These are phyloP conservation scores for Latrodectus elegans DNA, from an alignment of 2,888 invertebrate species.

Conservation along the genomic window DNA sequence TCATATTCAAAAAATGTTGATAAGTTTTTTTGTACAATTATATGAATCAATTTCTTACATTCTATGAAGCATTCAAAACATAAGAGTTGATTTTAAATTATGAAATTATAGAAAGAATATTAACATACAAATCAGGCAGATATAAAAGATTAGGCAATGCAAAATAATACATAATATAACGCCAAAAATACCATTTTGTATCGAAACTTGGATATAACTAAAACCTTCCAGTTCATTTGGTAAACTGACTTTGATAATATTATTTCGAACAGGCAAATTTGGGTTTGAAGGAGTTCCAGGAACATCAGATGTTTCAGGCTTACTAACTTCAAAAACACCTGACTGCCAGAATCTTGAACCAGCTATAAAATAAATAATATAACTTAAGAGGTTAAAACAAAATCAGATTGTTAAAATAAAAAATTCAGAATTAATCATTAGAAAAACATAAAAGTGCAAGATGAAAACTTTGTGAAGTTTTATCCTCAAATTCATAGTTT, in stretches of 20 bases:
- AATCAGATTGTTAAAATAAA: too few species aligned
- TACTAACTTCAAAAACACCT: constrained; percentile 95
- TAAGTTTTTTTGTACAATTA: too few species aligned
- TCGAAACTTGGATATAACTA: constrained; percentile 95
- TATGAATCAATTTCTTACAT: not conserved
- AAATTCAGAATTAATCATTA: not conserved
- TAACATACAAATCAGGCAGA: not conserved
- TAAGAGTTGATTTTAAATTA: not conserved
- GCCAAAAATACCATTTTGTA: constrained; percentile 84
- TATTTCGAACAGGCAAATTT: constrained; percentile 58
- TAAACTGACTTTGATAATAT: constrained; percentile 91
- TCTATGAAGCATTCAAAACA: not conserved
- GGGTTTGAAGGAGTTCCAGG: not conserved
- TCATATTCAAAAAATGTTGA: too few species aligned
- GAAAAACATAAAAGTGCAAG: not conserved
- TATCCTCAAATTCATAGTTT: not conserved
- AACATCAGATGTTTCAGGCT: constrained; percentile 82
- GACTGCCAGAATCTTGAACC: constrained; percentile 95
- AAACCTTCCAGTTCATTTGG: constrained; percentile 96
- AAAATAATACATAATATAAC: not conserved
- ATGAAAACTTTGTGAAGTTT: not conserved
- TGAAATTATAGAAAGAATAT: not conserved
- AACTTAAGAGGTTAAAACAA: too few species aligned
- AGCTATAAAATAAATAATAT: constrained; percentile 77
- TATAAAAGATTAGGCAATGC: not conserved